Evolutionary conservation across 2,888 invertebrate species (phyloP).

Genomic region (Drosophila lutescens): DNA sequence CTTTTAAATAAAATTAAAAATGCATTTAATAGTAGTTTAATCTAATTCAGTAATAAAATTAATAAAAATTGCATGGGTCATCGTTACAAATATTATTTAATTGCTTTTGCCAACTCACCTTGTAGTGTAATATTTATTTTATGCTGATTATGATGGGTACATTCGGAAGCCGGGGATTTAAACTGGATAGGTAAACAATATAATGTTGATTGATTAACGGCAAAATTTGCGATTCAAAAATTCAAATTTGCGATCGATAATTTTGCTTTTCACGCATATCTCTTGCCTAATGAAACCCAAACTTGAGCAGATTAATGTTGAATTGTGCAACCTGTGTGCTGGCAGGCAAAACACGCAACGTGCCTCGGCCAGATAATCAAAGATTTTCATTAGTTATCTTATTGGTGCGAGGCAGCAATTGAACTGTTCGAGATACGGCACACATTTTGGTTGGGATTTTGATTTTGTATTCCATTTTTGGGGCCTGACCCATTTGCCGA

Average conservation of each 20-base stretch:
- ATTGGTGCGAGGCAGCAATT: conserved; percentile 6
- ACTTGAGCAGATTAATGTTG: conserved; percentile 59
- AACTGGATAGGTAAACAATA: conserved; percentile 26
- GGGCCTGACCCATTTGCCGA: conserved; percentile 72
- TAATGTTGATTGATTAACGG: conserved; percentile 46
- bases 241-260: conserved; percentile 33
- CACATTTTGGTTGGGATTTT: not conserved
- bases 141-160: conserved; percentile 22
- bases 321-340: conserved; percentile 60
- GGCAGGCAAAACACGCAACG: conserved; percentile 61
- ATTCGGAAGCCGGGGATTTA: conserved; percentile 13
- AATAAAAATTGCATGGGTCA: no score
- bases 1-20: no score
- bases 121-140: conserved; percentile 3
- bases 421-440: conserved; percentile 21
- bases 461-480: conserved; percentile 26
- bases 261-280: conserved; percentile 40
- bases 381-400: conserved; percentile 64
- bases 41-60: no score
- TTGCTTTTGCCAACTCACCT: conserved; percentile 9
- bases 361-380: conserved; percentile 64
- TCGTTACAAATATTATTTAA: not conserved
- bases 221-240: conserved; percentile 47
- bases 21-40: no score
- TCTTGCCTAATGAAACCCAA: conserved; percentile 33